Evolutionary conservation across 2,113 vertebrate species (phyloP).

Genomic region (Todiramphus saurophagus): DNA sequence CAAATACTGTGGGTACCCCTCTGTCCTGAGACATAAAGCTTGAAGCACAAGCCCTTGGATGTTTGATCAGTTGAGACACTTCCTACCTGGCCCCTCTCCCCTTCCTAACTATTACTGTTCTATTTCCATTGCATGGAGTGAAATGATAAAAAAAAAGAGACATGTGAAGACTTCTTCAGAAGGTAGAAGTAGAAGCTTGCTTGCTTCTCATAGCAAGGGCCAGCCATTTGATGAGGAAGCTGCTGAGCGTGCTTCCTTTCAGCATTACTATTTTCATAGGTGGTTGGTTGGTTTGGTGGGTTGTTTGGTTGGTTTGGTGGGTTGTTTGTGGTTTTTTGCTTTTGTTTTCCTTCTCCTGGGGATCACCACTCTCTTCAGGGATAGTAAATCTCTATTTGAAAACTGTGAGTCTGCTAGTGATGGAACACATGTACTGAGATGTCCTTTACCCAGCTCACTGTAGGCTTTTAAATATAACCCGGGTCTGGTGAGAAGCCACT

Average conservation of each 20-base stretch:
- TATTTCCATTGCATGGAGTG: neutral
- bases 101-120: neutral
- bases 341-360: neutral
- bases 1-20: neutral
- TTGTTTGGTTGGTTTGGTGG: too few relatives aligned
- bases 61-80: neutral
- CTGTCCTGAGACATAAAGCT: neutral
- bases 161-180: neutral
- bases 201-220: neutral
- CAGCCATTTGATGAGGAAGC: neutral
- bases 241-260: neutral
- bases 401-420: neutral
- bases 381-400: neutral
- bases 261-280: neutral
- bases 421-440: neutral
- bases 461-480: neutral
- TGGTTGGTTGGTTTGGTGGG: neutral
- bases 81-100: neutral
- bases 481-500: neutral
- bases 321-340: neutral
- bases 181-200: neutral
- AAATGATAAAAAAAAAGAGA: neutral
- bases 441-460: neutral
- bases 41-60: neutral
- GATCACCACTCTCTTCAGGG: neutral